Evolutionary conservation across 1,140 invertebrate genomes (phyloP), one percentile per base, ranked within the genome.

Genomic region (Sesamia nonagrioides): DNA sequence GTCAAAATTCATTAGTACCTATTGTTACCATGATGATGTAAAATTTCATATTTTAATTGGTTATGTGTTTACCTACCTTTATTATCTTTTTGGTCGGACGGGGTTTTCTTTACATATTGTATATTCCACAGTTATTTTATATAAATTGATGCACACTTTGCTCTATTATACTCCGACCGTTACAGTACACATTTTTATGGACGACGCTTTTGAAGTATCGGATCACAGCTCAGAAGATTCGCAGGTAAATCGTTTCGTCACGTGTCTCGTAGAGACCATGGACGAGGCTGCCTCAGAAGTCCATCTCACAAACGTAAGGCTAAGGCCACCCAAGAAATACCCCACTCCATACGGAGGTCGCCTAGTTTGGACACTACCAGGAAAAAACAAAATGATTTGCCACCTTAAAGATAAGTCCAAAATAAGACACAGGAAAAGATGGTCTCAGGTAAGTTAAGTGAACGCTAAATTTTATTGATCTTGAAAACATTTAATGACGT

Each of bases 381-480:
- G 99, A 33, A 99, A 99, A 93, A 99, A 99, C 15, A 99, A 99
- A 92, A 97, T 99, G 96, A 98, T 99, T 74, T 98, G 98, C n/a
- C 99, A 99, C 95, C 94, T 99, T 66, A 99, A 99, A 93, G 99
- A 99, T 92, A 99, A 99, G 89, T 96, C 97, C 84, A 99, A 98
- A 86, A 99, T 99, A 85, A 96, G 99, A 87, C 98, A 99, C 95
- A 97, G 98, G 85, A 99, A 99, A 91, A 96, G 98, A 74, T 98
- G 98, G 98, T 98, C 98, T 35, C 98, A 98, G 96, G 96, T 97
- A 81, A 84, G 76, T 33, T 54, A 63, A n/a, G n/a, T n/a, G n/a
- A n/a, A n/a, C n/a, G n/a, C 42, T n/a, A 48, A 33, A 33, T 68
- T 61, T 27, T 15, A 6, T n/a, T 27, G 21, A 27, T 68, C 9